Percentiles rank a stretch among this genome's conserved stretches.
These are phyloP conservation scores for Progne subis DNA, from an alignment of 2,113 vertebrate species.

Conservation along the genomic window DNA sequence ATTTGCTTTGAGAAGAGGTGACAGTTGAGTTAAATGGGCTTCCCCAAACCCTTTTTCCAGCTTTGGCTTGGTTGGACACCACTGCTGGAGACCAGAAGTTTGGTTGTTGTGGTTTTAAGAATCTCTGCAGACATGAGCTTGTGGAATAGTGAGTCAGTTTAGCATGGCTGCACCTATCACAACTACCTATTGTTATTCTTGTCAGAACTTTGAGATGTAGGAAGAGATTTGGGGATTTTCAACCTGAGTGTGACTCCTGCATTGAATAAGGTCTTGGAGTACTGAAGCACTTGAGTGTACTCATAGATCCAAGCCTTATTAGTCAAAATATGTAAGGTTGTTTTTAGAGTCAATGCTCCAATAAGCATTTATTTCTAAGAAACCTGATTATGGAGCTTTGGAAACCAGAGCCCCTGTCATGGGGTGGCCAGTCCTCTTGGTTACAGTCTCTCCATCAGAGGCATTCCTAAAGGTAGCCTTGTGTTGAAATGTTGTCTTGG, in stretches of 20 bases:
- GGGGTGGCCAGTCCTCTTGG: not conserved
- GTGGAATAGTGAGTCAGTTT: not conserved
- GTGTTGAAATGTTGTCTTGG: not conserved
- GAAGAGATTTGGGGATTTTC: not conserved
- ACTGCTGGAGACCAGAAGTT: not conserved
- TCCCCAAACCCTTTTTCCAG: not conserved
- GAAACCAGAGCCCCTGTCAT: not conserved
- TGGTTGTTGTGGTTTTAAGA: not conserved
- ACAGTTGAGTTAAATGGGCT: not conserved
- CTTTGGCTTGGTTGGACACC: not conserved
- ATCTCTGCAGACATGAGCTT: not conserved
- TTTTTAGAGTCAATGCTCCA: not conserved
- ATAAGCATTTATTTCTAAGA: not conserved
- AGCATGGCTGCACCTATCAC: not conserved
- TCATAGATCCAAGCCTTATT: not conserved
- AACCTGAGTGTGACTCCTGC: not conserved
- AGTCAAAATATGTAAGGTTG: not conserved
- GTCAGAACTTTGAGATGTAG: not conserved
- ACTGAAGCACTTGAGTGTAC: not conserved
- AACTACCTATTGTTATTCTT: not conserved
- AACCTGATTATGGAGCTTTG: not conserved
- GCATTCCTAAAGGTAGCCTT: not conserved
- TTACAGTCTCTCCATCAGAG: not conserved
- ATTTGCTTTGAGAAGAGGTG: not conserved
- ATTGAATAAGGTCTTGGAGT: not conserved